These are phyloP conservation scores for Caenorhabditis remanei DNA, from an alignment of 1,140 invertebrate species.

Conservation along the genomic window DNA sequence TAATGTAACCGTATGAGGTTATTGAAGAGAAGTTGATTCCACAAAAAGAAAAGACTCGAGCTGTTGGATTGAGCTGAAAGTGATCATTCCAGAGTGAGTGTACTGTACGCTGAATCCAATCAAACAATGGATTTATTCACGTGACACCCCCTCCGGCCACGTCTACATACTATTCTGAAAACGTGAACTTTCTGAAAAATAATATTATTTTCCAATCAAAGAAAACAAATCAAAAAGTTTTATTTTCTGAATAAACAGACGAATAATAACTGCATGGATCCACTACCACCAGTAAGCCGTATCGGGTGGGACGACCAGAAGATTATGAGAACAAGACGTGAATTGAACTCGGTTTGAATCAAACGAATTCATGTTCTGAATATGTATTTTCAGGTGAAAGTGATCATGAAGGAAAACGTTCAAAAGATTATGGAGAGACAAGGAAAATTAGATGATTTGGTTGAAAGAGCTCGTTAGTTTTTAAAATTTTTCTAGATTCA, in stretches of 20 bases:
- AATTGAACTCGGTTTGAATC: conserved; percentile 21
- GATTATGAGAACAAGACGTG: conserved; percentile 46
- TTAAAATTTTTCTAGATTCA: not conserved
- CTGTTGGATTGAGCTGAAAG: too few relatives aligned
- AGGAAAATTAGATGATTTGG: conserved; percentile 43
- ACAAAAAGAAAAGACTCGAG: too few relatives aligned
- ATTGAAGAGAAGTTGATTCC: too few relatives aligned
- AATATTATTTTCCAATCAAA: not conserved
- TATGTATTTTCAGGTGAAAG: not conserved
- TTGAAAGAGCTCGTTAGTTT: conserved; percentile 37
- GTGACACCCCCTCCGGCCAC: not conserved
- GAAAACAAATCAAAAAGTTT: not conserved
- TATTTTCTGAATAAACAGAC: conserved; percentile 45
- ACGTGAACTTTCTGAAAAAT: conserved; percentile 1
- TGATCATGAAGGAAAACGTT: conserved; percentile 44
- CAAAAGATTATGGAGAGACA: conserved; percentile 49
- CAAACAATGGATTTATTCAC: not conserved
- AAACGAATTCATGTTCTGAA: not conserved
- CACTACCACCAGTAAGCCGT: conserved; percentile 40
- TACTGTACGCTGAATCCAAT: too few relatives aligned
- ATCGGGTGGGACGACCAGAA: conserved; percentile 46
- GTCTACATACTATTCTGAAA: not conserved
- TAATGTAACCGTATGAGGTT: too few relatives aligned
- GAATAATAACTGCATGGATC: conserved; percentile 26
- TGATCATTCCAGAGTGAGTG: too few relatives aligned